These are phyloP conservation scores for Chaetorhynchus papuensis DNA, from an alignment of 2,113 vertebrate species.

Conservation along the genomic window DNA sequence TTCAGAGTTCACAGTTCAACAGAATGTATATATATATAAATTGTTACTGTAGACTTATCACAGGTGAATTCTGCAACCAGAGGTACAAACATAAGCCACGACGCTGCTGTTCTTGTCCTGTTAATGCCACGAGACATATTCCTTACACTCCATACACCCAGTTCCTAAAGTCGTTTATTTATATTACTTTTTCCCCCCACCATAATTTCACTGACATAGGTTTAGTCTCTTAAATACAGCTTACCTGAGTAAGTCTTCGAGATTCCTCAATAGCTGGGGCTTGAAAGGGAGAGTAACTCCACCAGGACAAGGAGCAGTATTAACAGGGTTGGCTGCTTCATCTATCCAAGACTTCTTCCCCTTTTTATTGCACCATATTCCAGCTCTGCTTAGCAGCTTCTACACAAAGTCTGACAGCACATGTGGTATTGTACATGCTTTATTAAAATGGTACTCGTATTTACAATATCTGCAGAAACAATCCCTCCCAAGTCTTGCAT, in stretches of 20 bases:
- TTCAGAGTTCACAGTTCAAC: background rate
- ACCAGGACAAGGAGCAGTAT: background rate
- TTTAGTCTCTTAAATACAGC: slow-evolving; percentile 8
- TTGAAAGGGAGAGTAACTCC: background rate
- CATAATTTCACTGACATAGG: background rate
- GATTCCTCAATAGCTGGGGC: background rate
- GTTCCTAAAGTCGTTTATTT: background rate
- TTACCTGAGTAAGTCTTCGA: slow-evolving; percentile 48
- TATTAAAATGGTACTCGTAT: slow-evolving; percentile 94
- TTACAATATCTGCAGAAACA: slow-evolving; percentile 89
- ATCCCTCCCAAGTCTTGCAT: slow-evolving; percentile 70
- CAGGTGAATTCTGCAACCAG: background rate
- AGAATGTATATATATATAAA: background rate
- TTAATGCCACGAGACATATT: background rate
- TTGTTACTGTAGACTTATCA: background rate
- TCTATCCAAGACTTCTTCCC: background rate
- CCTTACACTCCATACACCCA: background rate
- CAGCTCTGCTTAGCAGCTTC: slow-evolving; percentile 64
- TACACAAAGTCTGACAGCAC: slow-evolving; percentile 80
- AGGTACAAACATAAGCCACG: background rate
- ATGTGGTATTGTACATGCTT: slow-evolving; percentile 95
- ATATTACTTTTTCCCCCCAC: background rate
- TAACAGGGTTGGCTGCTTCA: background rate
- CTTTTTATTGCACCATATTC: slow-evolving; percentile 17
- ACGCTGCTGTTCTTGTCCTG: background rate